phyloP scores from a whole-genome alignment of 2,113 vertebrate genomes.

The Megaceryle torquata region DNA sequence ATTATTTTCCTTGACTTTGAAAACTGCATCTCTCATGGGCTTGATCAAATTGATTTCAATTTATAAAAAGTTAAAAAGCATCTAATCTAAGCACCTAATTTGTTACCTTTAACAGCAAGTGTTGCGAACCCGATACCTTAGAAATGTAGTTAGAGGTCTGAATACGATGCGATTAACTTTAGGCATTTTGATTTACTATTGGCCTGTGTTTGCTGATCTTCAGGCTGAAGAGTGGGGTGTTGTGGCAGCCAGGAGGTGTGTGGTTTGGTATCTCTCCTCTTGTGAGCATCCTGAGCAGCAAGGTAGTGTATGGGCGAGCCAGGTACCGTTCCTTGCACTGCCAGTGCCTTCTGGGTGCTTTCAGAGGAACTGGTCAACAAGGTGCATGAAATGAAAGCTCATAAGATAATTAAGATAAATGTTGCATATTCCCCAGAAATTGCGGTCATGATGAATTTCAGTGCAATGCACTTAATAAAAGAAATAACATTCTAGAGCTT shows the following conservation, averaged over 20 bases:
- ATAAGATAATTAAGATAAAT: background rate
- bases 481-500: background rate
- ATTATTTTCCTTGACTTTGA: background rate
- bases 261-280: background rate
- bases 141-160: background rate
- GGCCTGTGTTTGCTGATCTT: background rate
- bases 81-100: background rate
- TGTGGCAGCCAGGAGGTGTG: background rate
- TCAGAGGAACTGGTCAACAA: background rate
- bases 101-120: background rate
- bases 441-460: background rate
- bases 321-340: background rate
- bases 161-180: background rate
- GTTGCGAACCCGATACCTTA: background rate
- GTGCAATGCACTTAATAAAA: background rate
- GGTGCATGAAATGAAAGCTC: background rate
- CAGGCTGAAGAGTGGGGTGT: background rate
- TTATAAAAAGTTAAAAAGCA: background rate
- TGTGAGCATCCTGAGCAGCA: rapidly evolving
- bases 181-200: background rate
- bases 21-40: background rate
- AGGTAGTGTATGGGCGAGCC: background rate
- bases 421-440: background rate
- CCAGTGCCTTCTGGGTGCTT: background rate
- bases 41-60: background rate